phyloP scores from a whole-genome alignment of 2,888 invertebrate genomes.

The Napeogenes sylphis region DNA sequence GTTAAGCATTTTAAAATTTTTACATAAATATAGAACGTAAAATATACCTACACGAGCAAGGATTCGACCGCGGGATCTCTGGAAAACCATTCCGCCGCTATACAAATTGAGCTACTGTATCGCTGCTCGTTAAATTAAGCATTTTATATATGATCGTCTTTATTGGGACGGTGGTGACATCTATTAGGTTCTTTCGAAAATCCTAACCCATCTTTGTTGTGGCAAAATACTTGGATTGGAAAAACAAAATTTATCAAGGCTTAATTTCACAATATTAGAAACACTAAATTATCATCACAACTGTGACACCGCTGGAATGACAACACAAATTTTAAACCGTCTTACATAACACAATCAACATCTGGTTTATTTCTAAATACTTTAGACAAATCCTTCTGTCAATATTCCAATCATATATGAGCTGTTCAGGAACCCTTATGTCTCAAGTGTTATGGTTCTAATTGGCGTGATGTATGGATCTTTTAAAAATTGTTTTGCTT shows the following conservation, averaged over 20 bases:
- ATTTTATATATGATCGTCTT: too few species aligned
- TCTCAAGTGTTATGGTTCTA: slow-evolving; percentile 34
- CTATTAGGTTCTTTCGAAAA: too few species aligned
- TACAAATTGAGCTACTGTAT: too few species aligned
- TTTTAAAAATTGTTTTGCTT: slow-evolving; percentile 26
- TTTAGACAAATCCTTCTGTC: slow-evolving; percentile 61
- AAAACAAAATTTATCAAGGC: neutral
- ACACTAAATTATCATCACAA: neutral
- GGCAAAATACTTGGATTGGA: neutral
- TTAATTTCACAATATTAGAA: neutral
- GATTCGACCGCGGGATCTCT: too few species aligned
- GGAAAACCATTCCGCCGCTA: too few species aligned
- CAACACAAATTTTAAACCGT: slow-evolving; percentile 58
- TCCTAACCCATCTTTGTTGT: too few species aligned
- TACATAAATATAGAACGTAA: too few species aligned
- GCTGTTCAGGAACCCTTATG: neutral
- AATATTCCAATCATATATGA: slow-evolving; percentile 3
- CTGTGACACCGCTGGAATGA: slow-evolving; percentile 38
- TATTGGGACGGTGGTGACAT: too few species aligned
- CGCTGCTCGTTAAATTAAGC: too few species aligned
- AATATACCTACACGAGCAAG: too few species aligned
- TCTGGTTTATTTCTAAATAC: slow-evolving; percentile 70
- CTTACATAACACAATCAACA: slow-evolving; percentile 70
- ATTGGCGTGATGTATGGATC: slow-evolving; percentile 18
- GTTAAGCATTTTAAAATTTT: too few species aligned